Base-by-base conservation (phyloP, 2,113 vertebrate species). In the Empidonax traillii region DNA sequence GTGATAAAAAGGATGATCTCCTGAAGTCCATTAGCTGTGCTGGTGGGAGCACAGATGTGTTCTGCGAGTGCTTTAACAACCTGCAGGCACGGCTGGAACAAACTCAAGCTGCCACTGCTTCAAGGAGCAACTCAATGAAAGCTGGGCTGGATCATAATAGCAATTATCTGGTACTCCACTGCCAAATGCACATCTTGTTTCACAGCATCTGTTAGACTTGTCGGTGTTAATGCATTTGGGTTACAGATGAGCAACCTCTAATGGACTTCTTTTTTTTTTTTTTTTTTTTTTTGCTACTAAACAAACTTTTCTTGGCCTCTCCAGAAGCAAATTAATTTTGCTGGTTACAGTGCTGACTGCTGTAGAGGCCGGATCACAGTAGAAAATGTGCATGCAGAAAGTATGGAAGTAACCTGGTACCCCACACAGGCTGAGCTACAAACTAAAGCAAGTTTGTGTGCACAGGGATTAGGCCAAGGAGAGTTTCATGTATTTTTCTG, bases 81-180 rank as follows among this genome's bases (percentile, higher is more conserved):
- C 85, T 99, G 74, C 97, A 97, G 47, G 86, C 92, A 2, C 91
- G 97, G 51, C 94, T 99, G 47, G 94, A 97, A 43, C 96, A 93
- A 76, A 94, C 98, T 7, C 98, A 97, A 83, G 94, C 92, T 4
- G 85, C 92, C 3, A 91, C 98, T 65, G 95, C 73, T 75, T 97
- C 94, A 35, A 98, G 97, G 96, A 98, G 98, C 96, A 97, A 90
- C 83, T 97, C 97, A n/a, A 96, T 99, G 79, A 98, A 97, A 72
- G 91, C 97, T 13, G 97, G 97, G 51, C 96, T 98, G 47, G 97
- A 99, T 91, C 98, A 98, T 39, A 94, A 92, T 6, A 94, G 59
- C 39, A 95, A 98, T 89, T 98, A 98, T 25, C 98, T 98, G 98
- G 98, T 98, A 97, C 10, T 44, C 30, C 56, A 77, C 82, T 83